These are phyloP conservation scores for Sparidentex hasta DNA, from an alignment of 2,797 vertebrate genomes.

Conservation along the genomic window DNA sequence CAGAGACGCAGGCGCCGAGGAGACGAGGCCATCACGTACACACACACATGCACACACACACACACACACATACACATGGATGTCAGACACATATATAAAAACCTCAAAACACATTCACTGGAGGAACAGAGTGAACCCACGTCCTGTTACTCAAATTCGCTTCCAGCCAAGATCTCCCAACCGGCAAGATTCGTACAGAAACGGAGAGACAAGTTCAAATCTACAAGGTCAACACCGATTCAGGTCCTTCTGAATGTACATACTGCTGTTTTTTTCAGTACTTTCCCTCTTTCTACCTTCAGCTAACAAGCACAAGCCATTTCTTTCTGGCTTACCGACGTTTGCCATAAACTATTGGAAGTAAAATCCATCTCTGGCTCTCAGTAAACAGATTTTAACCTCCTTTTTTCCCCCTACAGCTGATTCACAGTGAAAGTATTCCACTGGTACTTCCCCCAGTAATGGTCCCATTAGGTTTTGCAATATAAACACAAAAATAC, in stretches of 20 bases:
- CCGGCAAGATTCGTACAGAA: slow-evolving; percentile 18
- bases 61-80: slow-evolving; percentile 6
- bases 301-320: not conserved
- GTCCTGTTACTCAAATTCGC: slow-evolving; percentile 24
- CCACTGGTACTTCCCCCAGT: not conserved
- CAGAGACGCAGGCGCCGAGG: slow-evolving; percentile 51
- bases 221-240: slow-evolving; percentile 22
- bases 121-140: slow-evolving; percentile 35
- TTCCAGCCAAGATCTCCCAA: slow-evolving; percentile 30
- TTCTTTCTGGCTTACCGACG: no score
- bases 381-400: not conserved
- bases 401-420: not conserved
- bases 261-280: not conserved
- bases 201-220: slow-evolving; percentile 26
- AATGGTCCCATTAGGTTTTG: not conserved
- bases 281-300: not conserved
- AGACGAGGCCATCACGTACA: slow-evolving; percentile 39
- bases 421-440: not conserved
- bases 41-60: slow-evolving; percentile 21
- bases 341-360: not conserved
- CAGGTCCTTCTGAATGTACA: slow-evolving; percentile 4
- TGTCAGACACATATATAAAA: slow-evolving; percentile 33
- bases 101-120: slow-evolving; percentile 37
- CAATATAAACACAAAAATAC: not conserved
- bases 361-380: not conserved